Evolutionary conservation across 1,140 invertebrate species (phyloP), one percentile per base, ranked within the genome.

Genomic region (Metopolophium dirhodum): DNA sequence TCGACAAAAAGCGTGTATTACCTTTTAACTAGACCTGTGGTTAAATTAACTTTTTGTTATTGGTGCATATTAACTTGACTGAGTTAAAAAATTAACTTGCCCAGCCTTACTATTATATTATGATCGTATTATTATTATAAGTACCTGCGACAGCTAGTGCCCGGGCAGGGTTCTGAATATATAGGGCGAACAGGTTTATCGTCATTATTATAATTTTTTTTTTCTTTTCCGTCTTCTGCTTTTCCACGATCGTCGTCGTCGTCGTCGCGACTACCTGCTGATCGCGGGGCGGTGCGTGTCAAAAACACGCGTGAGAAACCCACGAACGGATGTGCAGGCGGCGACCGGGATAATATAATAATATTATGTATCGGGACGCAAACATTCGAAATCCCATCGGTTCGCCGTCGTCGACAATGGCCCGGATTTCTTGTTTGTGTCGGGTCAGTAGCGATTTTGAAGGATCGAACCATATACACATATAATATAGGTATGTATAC

Each of bases 271-370:
- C 87, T 88, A 51, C 47, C 47, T 88, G 47, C 87, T 7, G n/a
- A 22, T 2, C 35, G 35, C 35, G 54, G 89, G 26, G 54, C 89
- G 89, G 89, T 90, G 54, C 22, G 22, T 45, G 35, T 61, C 37
- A 30, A 45, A 68, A 90, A 90, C 89, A 30, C 89, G 37, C 89
- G 89, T 90, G 89, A 90, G 89, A 90, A 90, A 90, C 30, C 37
- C 7, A 45, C 30, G 89, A 45, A 90, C 89, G 89, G 89, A 90
- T 90, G 89, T 90, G 49, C 49, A 51, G 49, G 49, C 49, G n/a
- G 23, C 85, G 26, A 2, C 49, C 14, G 49, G 35, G 88, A 57
- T 20, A 30, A 26, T 87, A 87, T 87, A 54, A 51, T 54, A 51
- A 20, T 51, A 54, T 3, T n/a, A 37, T 86, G 85, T 86, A 86